Base-by-base conservation (phyloP, 2,888 invertebrate species). In the Glyphotaelius pellucidus region DNA sequence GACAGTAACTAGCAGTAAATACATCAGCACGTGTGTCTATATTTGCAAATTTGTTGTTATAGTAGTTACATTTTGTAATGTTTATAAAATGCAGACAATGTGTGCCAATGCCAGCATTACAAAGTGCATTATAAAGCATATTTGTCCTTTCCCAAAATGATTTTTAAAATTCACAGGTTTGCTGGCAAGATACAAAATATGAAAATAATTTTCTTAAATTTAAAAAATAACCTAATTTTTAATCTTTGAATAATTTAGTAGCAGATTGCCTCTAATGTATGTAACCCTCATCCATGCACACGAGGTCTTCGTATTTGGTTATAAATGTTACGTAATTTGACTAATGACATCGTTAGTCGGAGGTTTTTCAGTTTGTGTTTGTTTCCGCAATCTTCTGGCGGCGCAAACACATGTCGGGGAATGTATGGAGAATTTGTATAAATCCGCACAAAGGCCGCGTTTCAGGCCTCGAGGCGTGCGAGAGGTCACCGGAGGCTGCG, bases 311-410 rank as follows among this genome's bases (percentile, higher is more conserved):
- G 15, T 87, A 52, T 52, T 87, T 87, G 52, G n/a, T 52, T 52
- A 87, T 88, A 88, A 88, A 88, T 88, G 79, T 67, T 79, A 35
- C 19, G 88, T 67, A 88, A 88, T 88, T 88, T 88, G 88, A 88
- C 67, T 67, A 88, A 88, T 67, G 88, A 79, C 88, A 79, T 88
- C 88, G 35, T 88, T 88, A 88, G 67, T 35, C 19, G 67, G 38
- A 88, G 52, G 88, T 67, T 88, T 88, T 67, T 67, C n/a, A 85
- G 32, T 85, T 85, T 67, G 19, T 25, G 83, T 88, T 88, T 85
- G 85, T 42, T 85, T 38, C 14, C 19, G 25, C n/a, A 42, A 38
- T 38, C 85, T 85, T 85, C 38, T 42, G 85, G 85, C n/a, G 38
- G 38, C 85, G 85, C 85, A n/a, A 42, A 42, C 85, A 32, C 15